Evolutionary conservation across 2,888 invertebrate species (phyloP), one percentile per base, ranked within the genome.

Genomic region (Cephus pygmeus): DNA sequence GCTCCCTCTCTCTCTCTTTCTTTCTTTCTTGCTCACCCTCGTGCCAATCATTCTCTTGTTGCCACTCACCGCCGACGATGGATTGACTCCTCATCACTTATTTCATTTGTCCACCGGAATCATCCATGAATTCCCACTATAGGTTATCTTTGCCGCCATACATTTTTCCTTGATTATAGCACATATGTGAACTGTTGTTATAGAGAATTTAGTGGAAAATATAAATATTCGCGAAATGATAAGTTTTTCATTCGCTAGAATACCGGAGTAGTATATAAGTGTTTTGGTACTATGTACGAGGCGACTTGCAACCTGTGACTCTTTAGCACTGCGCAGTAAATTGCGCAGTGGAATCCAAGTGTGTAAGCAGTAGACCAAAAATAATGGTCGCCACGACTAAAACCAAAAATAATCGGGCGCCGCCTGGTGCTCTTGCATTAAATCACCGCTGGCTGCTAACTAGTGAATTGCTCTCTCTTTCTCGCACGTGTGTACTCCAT

Each of bases 381-480:
- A 85, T 86, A 86, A 86, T 88, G 87, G 87, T 84, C 83, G 81
- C 84, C 83, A 81, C 80, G 83, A 82, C 84, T 86, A 88, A 90
- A 90, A 90, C 88, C 90, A 90, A 89, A 90, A 90, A 90, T 90
- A 90, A 90, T 90, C 88, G 90, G 87, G 85, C 85, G 85, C 87
- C 89, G 88, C 88, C 88, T 87, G 89, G 86, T 90, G 87, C 82
- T 86, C 85, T 79, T 85, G 85, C 87, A 83, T 81, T 90, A 88
- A 90, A 90, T 90, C 89, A 90, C 86, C 76, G 69, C 69, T 68
- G 71, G 40, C 40, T 56, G 34, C n/a, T 86, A 81, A 81, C 83
- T 83, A 81, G 83, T 87, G 85, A 86, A 86, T 83, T 84, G 83
- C 82, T 84, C 82, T 83, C 78, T 84, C 81, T 76, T 35, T 77